These are phyloP conservation scores for Cynaeus angustus DNA, from an alignment of 2,888 invertebrate species.

Conservation along the genomic window DNA sequence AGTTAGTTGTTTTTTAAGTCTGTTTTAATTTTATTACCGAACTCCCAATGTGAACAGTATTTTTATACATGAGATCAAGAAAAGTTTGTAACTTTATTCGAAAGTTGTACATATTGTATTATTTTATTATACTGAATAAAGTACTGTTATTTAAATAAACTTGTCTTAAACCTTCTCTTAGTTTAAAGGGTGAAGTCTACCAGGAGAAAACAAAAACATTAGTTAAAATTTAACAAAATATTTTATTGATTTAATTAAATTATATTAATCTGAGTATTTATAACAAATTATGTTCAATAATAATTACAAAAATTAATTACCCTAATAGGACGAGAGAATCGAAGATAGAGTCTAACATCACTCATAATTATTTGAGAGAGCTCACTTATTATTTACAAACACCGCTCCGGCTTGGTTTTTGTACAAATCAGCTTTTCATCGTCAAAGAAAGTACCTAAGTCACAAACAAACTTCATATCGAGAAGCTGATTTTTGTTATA, in stretches of 20 bases:
- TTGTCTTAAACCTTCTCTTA: too few species aligned
- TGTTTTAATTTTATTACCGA: slow-evolving; percentile 56
- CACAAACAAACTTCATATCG: slow-evolving; percentile 77
- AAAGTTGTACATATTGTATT: slow-evolving; percentile 65
- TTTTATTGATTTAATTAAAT: slow-evolving; percentile 60
- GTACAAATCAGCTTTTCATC: slow-evolving; percentile 73
- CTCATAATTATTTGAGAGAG: slow-evolving; percentile 38
- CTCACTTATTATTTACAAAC: slow-evolving; percentile 61
- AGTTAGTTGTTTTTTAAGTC: slow-evolving; percentile 59
- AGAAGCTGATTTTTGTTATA: slow-evolving; percentile 74
- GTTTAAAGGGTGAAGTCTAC: background rate
- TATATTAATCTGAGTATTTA: slow-evolving; percentile 66
- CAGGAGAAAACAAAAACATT: background rate
- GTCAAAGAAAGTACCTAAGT: slow-evolving; percentile 75
- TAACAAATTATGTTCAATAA: slow-evolving; percentile 61
- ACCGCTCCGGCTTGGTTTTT: slow-evolving; percentile 67
- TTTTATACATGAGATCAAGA: slow-evolving; percentile 39
- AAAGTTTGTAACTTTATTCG: slow-evolving; percentile 47
- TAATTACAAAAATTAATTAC: slow-evolving; percentile 57
- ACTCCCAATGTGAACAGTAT: slow-evolving; percentile 53
- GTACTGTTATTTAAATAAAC: slow-evolving; percentile 58
- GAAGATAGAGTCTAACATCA: slow-evolving; percentile 2
- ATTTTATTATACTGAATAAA: slow-evolving; percentile 62
- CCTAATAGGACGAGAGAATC: slow-evolving; percentile 45
- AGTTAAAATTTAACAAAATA: slow-evolving; percentile 52